phyloP scores from a whole-genome alignment of 2,797 vertebrate genomes.

The Onychomys torridus region DNA sequence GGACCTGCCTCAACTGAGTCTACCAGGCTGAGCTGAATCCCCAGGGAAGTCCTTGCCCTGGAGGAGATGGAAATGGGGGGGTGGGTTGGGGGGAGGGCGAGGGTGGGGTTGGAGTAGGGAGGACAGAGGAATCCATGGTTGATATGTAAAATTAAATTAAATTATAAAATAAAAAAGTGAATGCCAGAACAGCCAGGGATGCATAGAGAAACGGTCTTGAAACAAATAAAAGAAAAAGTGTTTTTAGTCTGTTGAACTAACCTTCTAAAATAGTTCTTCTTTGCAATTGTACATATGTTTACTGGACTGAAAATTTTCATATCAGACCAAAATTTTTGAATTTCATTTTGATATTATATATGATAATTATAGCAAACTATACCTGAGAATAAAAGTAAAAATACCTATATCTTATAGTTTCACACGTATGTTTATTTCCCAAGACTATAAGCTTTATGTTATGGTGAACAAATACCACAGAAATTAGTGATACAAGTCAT shows the following conservation, averaged over 20 bases:
- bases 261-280: constrained; percentile 14
- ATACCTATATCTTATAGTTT: neutral
- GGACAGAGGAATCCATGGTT: too few species aligned
- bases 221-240: neutral
- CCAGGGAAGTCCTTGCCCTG: too few species aligned
- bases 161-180: too few species aligned
- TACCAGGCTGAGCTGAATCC: too few species aligned
- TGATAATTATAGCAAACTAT: neutral
- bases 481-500: constrained; percentile 44
- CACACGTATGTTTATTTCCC: neutral
- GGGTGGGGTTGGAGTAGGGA: too few species aligned
- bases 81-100: too few species aligned
- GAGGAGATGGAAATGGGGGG: too few species aligned
- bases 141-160: too few species aligned
- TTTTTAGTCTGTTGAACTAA: constrained; percentile 36
- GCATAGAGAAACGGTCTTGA: too few species aligned
- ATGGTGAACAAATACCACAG: neutral
- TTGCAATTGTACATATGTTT: constrained; percentile 25
- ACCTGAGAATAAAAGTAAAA: neutral
- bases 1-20: too few species aligned
- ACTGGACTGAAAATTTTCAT: constrained; percentile 20
- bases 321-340: neutral
- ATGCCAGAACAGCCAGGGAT: neutral
- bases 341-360: neutral
- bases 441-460: neutral